Evolutionary conservation across 1,140 invertebrate genomes (phyloP).

Genomic region (Lerema accius): DNA sequence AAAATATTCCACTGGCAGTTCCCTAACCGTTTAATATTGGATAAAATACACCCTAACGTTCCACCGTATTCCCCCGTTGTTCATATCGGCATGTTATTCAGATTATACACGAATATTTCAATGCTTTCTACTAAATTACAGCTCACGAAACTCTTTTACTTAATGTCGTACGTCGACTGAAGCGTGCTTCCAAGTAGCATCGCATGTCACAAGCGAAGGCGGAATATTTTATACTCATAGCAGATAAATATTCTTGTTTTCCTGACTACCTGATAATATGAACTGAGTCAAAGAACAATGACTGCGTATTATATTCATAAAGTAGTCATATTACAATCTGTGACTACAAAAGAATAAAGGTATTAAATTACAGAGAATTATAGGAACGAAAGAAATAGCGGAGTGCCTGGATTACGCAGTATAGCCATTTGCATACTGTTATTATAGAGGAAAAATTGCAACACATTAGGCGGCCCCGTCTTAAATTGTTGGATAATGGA

Average conservation of each 20-base stretch:
- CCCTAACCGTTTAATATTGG: conserved; percentile 80
- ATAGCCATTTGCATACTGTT: conserved; percentile 56
- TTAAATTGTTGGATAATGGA: conserved; percentile 77
- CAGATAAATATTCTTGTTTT: neutral
- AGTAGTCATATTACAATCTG: too few species aligned
- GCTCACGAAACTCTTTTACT: conserved; percentile 77
- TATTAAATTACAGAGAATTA: conserved; percentile 1
- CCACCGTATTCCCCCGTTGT: conserved; percentile 75
- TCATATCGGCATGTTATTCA: conserved; percentile 82
- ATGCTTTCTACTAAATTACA: conserved; percentile 82
- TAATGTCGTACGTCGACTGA: conserved; percentile 57
- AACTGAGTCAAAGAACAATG: too few species aligned
- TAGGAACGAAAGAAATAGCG: neutral
- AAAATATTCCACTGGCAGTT: conserved; percentile 71
- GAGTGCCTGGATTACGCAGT: conserved; percentile 30
- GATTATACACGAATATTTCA: conserved; percentile 82
- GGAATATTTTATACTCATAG: conserved; percentile 22
- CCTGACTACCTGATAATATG: neutral
- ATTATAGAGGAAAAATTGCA: conserved; percentile 70
- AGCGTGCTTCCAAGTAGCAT: conserved; percentile 44
- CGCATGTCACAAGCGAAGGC: conserved; percentile 53
- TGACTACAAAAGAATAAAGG: too few species aligned
- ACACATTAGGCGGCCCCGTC: conserved; percentile 64
- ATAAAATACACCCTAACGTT: conserved; percentile 78
- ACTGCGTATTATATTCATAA: too few species aligned